Conservation (phyloP, 2,888 invertebrate species). For the Agrotis segetum region DNA sequence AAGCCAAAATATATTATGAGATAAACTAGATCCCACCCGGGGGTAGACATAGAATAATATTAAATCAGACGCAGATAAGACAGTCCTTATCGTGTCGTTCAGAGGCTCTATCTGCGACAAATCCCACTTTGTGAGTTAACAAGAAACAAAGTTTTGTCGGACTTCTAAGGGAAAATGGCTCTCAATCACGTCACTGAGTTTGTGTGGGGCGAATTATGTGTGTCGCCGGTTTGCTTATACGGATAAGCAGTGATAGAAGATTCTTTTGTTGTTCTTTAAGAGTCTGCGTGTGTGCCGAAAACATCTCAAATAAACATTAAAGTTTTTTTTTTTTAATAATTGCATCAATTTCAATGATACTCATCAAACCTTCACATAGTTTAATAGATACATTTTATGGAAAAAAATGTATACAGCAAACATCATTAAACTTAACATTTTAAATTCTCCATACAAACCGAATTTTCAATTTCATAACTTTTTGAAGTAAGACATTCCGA, state of each 20-base stretch:
- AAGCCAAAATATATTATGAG: constrained; percentile 59
- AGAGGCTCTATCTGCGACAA: constrained; percentile 57
- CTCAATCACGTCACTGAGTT: constrained; percentile 50
- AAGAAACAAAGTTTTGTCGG: constrained; percentile 62
- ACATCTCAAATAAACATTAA: no score
- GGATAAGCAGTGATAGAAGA: constrained; percentile 31
- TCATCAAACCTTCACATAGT: no score
- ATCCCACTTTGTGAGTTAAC: constrained; percentile 64
- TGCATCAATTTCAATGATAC: no score
- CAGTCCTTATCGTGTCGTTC: constrained; percentile 64
- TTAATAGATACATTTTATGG: no score
- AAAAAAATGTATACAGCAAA: no score
- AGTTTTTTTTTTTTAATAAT: no score
- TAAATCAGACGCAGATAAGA: constrained; percentile 63
- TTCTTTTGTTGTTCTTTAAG: constrained; percentile 11
- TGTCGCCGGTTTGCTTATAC: constrained; percentile 38
- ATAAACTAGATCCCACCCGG: constrained; percentile 53
- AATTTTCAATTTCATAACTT: no score
- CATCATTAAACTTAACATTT: no score
- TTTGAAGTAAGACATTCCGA: no score
- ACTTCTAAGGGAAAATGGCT: constrained; percentile 51
- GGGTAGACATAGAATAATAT: constrained; percentile 62
- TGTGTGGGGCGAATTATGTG: constrained; percentile 51
- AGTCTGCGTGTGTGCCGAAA: no score
- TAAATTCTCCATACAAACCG: no score